phyloP scores from a whole-genome alignment of 2,797 vertebrate genomes.

The Microhierax caerulescens region DNA sequence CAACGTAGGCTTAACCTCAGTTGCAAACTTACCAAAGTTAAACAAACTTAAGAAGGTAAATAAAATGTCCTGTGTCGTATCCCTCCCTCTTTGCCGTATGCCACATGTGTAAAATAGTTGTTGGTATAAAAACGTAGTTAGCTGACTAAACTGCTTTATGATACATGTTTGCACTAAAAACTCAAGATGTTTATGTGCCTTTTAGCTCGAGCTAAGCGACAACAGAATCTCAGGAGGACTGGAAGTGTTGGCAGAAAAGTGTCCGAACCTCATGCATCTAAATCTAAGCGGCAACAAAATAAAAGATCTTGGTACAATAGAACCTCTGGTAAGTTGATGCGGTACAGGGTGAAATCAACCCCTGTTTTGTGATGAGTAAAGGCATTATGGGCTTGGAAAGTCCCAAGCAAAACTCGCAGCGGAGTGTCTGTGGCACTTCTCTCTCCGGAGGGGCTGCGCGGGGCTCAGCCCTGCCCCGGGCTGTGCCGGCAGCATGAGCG shows the following conservation, averaged over 20 bases:
- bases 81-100: neutral
- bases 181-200: neutral
- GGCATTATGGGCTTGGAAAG: rapidly evolving
- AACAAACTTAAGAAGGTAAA: conserved; percentile 98
- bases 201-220: conserved; percentile 96
- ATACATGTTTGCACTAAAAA: neutral
- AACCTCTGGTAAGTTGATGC: conserved; percentile 88
- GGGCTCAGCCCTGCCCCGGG: neutral
- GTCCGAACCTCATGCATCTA: conserved; percentile 97
- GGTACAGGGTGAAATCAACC: too few species aligned
- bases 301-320: conserved; percentile 99
- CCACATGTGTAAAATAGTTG: neutral
- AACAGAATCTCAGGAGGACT: conserved; percentile 99
- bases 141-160: neutral
- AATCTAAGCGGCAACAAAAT: conserved; percentile 99
- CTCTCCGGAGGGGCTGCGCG: rapidly evolving
- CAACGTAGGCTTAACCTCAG: conserved; percentile 93
- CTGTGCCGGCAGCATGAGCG: neutral
- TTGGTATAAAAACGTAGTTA: neutral
- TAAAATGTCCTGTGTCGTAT: rapidly evolving
- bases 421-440: neutral
- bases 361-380: neutral
- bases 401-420: rapidly evolving
- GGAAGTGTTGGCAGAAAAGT: conserved; percentile 97
- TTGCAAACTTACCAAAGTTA: conserved; percentile 96